Percentiles rank a stretch among this genome's conserved stretches.
Evolutionary conservation across 2,888 invertebrate species (phyloP).

Genomic region (Eupithecia tripunctaria): DNA sequence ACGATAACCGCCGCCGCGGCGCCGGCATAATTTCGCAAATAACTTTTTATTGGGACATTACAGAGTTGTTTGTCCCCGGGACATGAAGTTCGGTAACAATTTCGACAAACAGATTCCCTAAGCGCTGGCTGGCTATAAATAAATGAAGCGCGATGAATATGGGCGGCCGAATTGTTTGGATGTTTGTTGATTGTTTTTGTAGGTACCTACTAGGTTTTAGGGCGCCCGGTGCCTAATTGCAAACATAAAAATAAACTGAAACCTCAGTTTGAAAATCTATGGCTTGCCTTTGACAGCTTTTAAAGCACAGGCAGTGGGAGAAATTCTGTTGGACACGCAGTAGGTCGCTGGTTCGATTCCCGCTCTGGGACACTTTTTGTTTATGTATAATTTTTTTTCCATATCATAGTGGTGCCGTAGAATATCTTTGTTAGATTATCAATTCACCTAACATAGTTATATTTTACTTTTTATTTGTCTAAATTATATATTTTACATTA

Average conservation of each 20-base stretch:
- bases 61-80: slow-evolving; percentile 52
- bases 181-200: neutral
- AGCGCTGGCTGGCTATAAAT: slow-evolving; percentile 18
- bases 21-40: slow-evolving; percentile 66
- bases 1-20: slow-evolving; percentile 59
- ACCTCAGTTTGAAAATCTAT: neutral
- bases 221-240: neutral
- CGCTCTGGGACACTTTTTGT: neutral
- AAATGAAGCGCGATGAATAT: slow-evolving; percentile 23
- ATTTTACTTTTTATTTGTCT: too few relatives aligned
- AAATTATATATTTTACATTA: too few relatives aligned
- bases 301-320: neutral
- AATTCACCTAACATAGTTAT: too few relatives aligned
- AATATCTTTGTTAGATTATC: too few relatives aligned
- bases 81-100: slow-evolving; percentile 37
- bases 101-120: slow-evolving; percentile 35
- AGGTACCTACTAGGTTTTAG: neutral
- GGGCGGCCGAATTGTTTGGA: neutral
- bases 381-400: neutral
- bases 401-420: too few relatives aligned
- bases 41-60: slow-evolving; percentile 67
- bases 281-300: neutral
- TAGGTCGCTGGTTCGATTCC: neutral
- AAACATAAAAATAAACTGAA: neutral
- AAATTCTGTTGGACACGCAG: neutral